A percentile compares a stretch with the other conserved stretches of the same genome.
Evolutionary conservation across 2,113 vertebrate species (phyloP).

Genomic region (Ginglymostoma cirratum): DNA sequence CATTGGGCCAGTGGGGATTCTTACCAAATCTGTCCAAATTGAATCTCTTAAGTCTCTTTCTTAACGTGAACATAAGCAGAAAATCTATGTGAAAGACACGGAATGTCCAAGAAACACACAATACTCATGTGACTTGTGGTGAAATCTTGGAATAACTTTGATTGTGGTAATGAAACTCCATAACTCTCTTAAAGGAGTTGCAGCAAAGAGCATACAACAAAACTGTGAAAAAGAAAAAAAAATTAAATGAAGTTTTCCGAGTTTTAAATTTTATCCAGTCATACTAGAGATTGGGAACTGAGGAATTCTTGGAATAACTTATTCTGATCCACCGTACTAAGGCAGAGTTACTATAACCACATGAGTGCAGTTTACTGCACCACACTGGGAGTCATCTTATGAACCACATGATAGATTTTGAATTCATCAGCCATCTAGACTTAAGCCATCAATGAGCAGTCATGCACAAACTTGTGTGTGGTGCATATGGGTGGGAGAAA

Average conservation of each 20-base stretch:
- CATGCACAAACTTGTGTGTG: not conserved
- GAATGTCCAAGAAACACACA: not conserved
- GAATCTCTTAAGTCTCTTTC: not conserved
- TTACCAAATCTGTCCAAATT: not conserved
- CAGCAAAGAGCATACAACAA: not conserved
- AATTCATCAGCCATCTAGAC: not conserved
- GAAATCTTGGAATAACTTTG: not conserved
- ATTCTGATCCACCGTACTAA: not conserved
- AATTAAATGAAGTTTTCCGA: not conserved
- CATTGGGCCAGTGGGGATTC: not conserved
- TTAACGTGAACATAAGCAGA: not conserved
- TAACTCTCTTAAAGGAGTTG: not conserved
- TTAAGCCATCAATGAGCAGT: not conserved
- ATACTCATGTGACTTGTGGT: not conserved
- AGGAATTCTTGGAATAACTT: not conserved
- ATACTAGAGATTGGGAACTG: not conserved
- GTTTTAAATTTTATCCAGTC: not conserved
- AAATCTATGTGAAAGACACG: not conserved
- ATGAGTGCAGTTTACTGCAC: not conserved
- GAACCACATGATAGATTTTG: not conserved
- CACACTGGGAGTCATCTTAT: not conserved
- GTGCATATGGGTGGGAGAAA: not conserved
- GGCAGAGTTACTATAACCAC: not conserved
- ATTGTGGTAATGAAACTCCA: not conserved
- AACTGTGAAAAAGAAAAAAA: not conserved